Base-by-base conservation (phyloP, 2,797 vertebrate species). In the Hydrolagus colliei region DNA sequence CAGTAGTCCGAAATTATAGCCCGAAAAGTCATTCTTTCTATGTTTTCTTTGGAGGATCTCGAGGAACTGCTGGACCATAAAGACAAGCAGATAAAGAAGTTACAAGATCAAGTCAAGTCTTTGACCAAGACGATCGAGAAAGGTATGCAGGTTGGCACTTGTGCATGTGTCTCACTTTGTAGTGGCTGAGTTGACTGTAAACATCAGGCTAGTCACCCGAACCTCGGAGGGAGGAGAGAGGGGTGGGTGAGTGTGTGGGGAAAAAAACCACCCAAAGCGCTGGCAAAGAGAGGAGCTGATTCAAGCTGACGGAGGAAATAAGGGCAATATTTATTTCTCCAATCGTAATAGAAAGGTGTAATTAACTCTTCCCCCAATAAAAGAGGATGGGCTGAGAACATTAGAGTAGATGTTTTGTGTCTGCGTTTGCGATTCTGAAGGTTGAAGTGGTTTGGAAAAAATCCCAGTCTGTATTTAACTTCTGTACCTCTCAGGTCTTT, bases 51-150 rank as follows among this genome's bases (percentile, higher is more conserved):
- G 73, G 8, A 99, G 98, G 96, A 98, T 90, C 95, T 97, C 88
- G 96, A 98, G 87, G 97, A 99, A 91, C 95, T 96, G 88, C 90
- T 97, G 0, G 96, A 98, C 88, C 95, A 95, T 91, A 99, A 95
- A 89, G 95, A 97, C 78, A 94, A 96, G 91, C 88, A 95, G 87
- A 98, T 99, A 90, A 97, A 94, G 90, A 98, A 95, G 89, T 92
- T 99, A 52, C 94, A 95, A 88, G 95, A 93, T 91, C 97, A 98
- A 90, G 93, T 99, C 88, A 98, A 94, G 90, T 94, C 94, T 88
- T 91, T 99, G 77, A 94, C 92, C 86, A 95, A 95, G 89, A 93
- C 92, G 0, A 92, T 94, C 87, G 95, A 95, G 87, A 97, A 92
- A 94, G 94, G 97, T 98, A 91, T 86, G 72, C 16, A 11, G 59